Evolutionary conservation across 1,140 invertebrate genomes (phyloP).

Genomic region (Bradynema listronoti): DNA sequence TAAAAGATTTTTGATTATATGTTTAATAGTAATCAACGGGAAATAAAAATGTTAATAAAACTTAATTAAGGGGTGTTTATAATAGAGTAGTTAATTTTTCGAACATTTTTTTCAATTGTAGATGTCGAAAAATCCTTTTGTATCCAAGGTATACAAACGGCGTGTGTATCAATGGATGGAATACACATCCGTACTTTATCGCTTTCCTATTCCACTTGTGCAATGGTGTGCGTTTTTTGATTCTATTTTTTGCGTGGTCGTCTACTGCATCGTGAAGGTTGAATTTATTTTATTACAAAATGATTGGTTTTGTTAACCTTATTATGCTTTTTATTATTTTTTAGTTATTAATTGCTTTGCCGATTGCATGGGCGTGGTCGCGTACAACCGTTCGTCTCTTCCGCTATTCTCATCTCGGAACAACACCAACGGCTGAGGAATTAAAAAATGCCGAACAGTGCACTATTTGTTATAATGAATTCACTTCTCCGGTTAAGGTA

Average conservation of each 20-base stretch:
- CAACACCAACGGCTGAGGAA: constrained; percentile 14
- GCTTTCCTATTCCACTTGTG: constrained; percentile 19
- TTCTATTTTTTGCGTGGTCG: constrained; percentile 15
- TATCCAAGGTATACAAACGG: constrained; percentile 22
- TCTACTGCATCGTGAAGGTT: constrained; percentile 25
- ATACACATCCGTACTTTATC: constrained; percentile 24
- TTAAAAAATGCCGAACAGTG: constrained; percentile 25
- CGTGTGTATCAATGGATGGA: constrained; percentile 30
- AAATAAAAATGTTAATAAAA: no score
- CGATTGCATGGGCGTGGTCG: constrained; percentile 25
- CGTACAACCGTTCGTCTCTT: constrained; percentile 24
- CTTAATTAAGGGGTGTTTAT: neutral
- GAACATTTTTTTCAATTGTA: neutral
- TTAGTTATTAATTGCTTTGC: constrained; percentile 21
- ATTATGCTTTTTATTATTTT: no score
- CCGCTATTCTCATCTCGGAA: constrained; percentile 22
- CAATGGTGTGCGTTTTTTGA: constrained; percentile 27
- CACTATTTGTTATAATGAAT: constrained; percentile 28
- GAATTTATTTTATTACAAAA: constrained; percentile 7
- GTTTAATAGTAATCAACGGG: neutral
- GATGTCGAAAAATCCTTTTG: constrained; percentile 8
- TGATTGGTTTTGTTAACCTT: no score
- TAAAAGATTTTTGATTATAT: neutral
- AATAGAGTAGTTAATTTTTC: neutral
- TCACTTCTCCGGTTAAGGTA: constrained; percentile 19